These are phyloP conservation scores for Sycophaga agraensis DNA, from an alignment of 1,140 invertebrate genomes.

Conservation along the genomic window DNA sequence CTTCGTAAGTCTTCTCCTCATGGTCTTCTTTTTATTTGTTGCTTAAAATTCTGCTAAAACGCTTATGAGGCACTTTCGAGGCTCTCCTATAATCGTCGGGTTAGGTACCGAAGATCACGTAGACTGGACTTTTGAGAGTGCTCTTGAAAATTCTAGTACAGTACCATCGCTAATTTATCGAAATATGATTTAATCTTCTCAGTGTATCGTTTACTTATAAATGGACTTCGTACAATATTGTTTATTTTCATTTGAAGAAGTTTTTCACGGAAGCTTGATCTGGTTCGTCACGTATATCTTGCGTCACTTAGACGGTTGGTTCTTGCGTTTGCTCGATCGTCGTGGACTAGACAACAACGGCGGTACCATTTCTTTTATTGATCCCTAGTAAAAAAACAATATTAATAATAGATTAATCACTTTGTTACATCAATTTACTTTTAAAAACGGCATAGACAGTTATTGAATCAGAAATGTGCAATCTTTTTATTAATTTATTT, in stretches of 20 bases:
- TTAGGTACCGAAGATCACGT: slow-evolving; percentile 10
- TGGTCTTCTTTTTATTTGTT: slow-evolving; percentile 17
- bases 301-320: slow-evolving; percentile 25
- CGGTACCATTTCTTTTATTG: slow-evolving; percentile 18
- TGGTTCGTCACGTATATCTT: neutral
- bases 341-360: slow-evolving; percentile 39
- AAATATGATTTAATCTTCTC: slow-evolving; percentile 35
- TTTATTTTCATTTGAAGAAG: slow-evolving; percentile 11
- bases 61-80: slow-evolving; percentile 51
- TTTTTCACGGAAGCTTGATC: slow-evolving; percentile 7
- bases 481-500: too few species aligned
- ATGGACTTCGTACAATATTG: too few species aligned
- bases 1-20: slow-evolving; percentile 14
- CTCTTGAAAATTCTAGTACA: neutral
- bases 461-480: too few species aligned
- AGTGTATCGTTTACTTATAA: slow-evolving; percentile 30
- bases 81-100: slow-evolving; percentile 33
- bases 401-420: neutral
- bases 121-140: slow-evolving; percentile 17
- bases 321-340: slow-evolving; percentile 37
- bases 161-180: slow-evolving; percentile 27
- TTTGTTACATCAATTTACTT: too few species aligned
- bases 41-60: slow-evolving; percentile 33
- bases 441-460: too few species aligned
- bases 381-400: slow-evolving; percentile 6